Evolutionary conservation across 2,888 invertebrate species (phyloP).

Genomic region (Polyommatus icarus): DNA sequence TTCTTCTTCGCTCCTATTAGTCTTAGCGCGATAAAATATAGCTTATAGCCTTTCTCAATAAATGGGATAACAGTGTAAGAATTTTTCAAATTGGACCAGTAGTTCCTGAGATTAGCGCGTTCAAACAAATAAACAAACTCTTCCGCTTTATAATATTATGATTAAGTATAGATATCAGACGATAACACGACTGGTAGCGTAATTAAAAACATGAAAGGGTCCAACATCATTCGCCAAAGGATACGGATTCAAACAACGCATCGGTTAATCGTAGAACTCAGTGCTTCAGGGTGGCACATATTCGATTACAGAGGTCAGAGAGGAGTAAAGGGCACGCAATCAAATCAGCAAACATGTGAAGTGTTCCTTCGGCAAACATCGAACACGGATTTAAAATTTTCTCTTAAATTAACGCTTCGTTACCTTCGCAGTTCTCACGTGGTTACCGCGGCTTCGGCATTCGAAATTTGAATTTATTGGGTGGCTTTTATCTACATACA

Average conservation of each 20-base stretch:
- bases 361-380: constrained; percentile 8
- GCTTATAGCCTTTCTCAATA: too few species aligned
- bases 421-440: neutral
- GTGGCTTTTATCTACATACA: neutral
- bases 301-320: constrained; percentile 34
- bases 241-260: neutral
- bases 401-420: constrained; percentile 13
- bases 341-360: constrained; percentile 32
- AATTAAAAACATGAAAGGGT: too few species aligned
- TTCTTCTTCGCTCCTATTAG: too few species aligned
- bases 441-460: neutral
- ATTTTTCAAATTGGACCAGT: too few species aligned
- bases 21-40: too few species aligned
- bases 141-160: too few species aligned
- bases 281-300: constrained; percentile 6
- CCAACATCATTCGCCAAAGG: neutral
- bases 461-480: neutral
- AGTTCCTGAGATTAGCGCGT: too few species aligned
- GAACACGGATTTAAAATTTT: neutral
- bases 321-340: constrained; percentile 32
- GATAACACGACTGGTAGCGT: too few species aligned
- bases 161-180: too few species aligned
- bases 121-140: too few species aligned
- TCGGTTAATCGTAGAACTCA: neutral
- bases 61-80: too few species aligned